These are phyloP conservation scores for Trachurus trachurus DNA, from an alignment of 2,797 vertebrate genomes.

Conservation along the genomic window DNA sequence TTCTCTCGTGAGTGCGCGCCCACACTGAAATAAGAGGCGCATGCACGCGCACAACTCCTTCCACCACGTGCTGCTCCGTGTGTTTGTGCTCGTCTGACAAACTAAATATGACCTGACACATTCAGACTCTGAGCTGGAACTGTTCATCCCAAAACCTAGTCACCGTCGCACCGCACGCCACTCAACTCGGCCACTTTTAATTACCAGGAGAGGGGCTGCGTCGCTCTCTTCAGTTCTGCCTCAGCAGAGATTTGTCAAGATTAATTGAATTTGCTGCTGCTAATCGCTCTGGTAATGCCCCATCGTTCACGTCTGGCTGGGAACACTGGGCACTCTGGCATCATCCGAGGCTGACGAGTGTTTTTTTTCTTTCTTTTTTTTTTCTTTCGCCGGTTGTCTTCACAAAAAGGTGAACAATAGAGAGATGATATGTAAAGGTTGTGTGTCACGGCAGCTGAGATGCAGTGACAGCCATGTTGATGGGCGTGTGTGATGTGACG, in stretches of 20 bases:
- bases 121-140: conserved; percentile 74
- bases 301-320: conserved; percentile 80
- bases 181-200: conserved; percentile 85
- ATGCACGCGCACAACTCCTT: conserved; percentile 16
- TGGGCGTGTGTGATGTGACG: conserved; percentile 63
- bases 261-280: conserved; percentile 88
- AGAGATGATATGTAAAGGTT: conserved; percentile 63
- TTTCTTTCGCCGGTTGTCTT: conserved; percentile 44
- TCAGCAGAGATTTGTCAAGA: conserved; percentile 88
- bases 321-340: conserved; percentile 65
- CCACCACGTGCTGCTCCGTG: conserved; percentile 25
- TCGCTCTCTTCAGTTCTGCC: conserved; percentile 80
- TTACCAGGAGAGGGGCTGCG: conserved; percentile 83
- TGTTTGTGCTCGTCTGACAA: conserved; percentile 65
- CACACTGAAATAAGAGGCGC: conserved; percentile 16
- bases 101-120: conserved; percentile 79
- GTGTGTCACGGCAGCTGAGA: conserved; percentile 54
- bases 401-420: conserved; percentile 59
- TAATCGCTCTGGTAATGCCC: conserved; percentile 85
- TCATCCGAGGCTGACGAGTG: conserved; percentile 61
- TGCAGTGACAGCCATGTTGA: conserved; percentile 53
- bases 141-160: conserved; percentile 77
- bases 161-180: conserved; percentile 70
- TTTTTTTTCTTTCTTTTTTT: conserved; percentile 25
- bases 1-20: neutral